Percentiles rank a stretch among this genome's conserved stretches.
These are phyloP conservation scores for Sepioteuthis lessoniana DNA, from an alignment of 2,888 invertebrate genomes.

Conservation along the genomic window DNA sequence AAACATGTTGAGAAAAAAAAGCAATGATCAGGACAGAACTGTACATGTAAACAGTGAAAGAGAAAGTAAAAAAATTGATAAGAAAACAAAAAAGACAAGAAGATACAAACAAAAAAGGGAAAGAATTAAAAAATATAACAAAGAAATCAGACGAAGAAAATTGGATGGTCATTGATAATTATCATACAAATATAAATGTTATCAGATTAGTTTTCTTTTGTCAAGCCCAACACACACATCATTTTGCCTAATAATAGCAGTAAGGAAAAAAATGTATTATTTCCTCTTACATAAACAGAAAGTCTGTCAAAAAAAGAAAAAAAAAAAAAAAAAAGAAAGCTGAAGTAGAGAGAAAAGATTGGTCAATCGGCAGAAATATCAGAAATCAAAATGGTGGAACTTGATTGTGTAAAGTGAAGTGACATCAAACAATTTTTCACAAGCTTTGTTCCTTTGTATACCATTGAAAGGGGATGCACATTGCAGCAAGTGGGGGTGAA, in stretches of 20 bases:
- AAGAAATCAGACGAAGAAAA: not conserved
- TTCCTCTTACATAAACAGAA: not conserved
- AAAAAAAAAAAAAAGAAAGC: not conserved
- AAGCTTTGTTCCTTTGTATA: constrained; percentile 2
- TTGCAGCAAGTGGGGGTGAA: not conserved
- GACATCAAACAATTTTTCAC: constrained; percentile 9
- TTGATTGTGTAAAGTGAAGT: not conserved
- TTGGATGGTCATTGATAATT: not conserved
- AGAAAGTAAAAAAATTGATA: not conserved
- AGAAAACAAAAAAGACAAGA: not conserved
- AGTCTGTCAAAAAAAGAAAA: not conserved
- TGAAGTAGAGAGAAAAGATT: not conserved
- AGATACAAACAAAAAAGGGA: not conserved
- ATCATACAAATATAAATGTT: not conserved
- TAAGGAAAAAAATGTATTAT: not conserved
- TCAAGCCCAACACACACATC: not conserved
- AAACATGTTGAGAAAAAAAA: not conserved
- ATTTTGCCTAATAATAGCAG: constrained; percentile 8
- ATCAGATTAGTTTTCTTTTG: not conserved
- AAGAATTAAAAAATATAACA: not conserved
- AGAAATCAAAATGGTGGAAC: not conserved
- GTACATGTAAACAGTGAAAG: not conserved
- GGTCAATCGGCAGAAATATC: not conserved
- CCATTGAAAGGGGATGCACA: not conserved
- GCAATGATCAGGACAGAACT: not conserved